These are phyloP conservation scores for Macquaria ambigua DNA, from an alignment of 2,113 vertebrate genomes.

Conservation along the genomic window DNA sequence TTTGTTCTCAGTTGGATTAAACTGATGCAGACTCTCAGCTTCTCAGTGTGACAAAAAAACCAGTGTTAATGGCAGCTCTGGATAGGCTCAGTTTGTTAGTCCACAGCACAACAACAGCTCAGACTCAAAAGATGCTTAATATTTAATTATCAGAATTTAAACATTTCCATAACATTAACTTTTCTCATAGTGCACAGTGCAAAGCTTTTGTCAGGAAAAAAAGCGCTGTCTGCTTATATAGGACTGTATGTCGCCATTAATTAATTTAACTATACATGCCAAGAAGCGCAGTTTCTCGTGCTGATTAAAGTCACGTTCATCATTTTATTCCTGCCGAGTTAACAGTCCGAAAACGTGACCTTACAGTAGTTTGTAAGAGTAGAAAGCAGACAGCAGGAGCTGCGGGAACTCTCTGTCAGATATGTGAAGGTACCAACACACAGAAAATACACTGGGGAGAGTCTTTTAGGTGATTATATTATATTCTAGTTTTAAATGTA, in stretches of 20 bases:
- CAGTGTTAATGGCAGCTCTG: background rate
- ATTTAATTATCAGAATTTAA: background rate
- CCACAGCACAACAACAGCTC: background rate
- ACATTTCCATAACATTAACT: background rate
- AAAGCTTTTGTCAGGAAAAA: background rate
- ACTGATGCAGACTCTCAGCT: too few species aligned
- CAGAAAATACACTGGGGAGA: background rate
- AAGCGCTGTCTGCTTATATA: background rate
- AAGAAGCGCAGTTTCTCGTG: background rate
- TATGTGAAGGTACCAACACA: background rate
- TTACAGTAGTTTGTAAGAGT: background rate
- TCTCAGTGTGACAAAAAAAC: background rate
- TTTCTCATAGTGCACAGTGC: background rate
- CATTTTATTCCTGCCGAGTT: background rate
- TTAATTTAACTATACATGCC: background rate
- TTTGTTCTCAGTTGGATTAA: background rate
- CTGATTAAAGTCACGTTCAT: background rate
- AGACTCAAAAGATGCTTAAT: background rate
- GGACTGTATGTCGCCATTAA: background rate
- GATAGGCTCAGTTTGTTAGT: background rate
- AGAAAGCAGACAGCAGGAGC: background rate
- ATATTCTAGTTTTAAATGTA: background rate
- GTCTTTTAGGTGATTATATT: background rate
- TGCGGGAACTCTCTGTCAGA: background rate
- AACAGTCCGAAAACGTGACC: background rate